phyloP scores from a whole-genome alignment of 2,113 vertebrate genomes.

The Ictalurus punctatus region DNA sequence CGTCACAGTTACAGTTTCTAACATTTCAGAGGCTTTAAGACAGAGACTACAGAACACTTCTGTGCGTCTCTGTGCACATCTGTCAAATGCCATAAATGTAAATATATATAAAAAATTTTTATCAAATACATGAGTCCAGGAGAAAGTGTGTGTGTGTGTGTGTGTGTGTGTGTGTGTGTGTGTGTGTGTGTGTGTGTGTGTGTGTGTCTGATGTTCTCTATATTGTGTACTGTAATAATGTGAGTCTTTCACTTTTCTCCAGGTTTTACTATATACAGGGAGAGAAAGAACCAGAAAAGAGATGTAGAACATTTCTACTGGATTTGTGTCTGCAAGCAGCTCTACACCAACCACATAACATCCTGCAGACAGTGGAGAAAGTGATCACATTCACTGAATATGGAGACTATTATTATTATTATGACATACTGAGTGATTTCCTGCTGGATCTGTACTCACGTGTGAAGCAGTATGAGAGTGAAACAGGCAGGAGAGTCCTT shows the following conservation, averaged over 20 bases:
- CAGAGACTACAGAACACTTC: too few species aligned
- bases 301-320: not conserved
- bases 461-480: not conserved
- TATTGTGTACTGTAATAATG: not conserved
- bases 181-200: too few species aligned
- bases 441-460: not conserved
- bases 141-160: too few species aligned
- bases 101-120: too few species aligned
- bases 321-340: constrained; percentile 34
- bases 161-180: too few species aligned
- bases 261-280: not conserved
- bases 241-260: not conserved
- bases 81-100: too few species aligned
- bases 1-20: too few species aligned
- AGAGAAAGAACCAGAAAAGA: not conserved
- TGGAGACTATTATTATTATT: too few species aligned
- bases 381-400: constrained; percentile 2
- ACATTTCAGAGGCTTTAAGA: too few species aligned
- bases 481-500: not conserved
- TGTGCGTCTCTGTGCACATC: too few species aligned
- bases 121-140: too few species aligned
- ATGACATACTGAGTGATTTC: not conserved
- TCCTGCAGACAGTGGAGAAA: not conserved
- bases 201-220: too few species aligned
- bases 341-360: constrained; percentile 9